phyloP scores from a whole-genome alignment of 2,888 invertebrate genomes.

The Melieria crassipennis region DNA sequence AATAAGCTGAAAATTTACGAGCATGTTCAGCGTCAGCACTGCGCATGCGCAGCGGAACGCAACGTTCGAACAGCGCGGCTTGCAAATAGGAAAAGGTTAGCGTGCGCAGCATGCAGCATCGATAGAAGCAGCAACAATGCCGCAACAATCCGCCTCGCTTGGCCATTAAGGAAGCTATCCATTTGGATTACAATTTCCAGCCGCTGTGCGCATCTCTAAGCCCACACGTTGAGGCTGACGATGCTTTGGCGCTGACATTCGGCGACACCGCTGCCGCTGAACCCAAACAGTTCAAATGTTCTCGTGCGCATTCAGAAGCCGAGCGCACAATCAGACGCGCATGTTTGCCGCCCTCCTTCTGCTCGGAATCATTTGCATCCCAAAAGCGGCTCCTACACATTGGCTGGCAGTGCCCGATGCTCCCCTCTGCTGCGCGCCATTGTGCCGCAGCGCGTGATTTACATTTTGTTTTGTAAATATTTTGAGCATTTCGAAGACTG shows the following conservation, averaged over 20 bases:
- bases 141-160: background rate
- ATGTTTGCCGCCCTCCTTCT: too few relatives aligned
- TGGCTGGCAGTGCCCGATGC: too few relatives aligned
- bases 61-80: too few relatives aligned
- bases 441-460: slow-evolving; percentile 17
- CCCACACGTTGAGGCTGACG: slow-evolving; percentile 22
- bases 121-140: too few relatives aligned
- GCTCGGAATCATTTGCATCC: too few relatives aligned
- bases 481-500: slow-evolving; percentile 29
- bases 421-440: background rate
- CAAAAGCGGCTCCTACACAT: too few relatives aligned
- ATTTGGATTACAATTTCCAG: slow-evolving; percentile 36
- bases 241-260: slow-evolving; percentile 23
- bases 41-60: background rate
- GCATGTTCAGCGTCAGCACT: slow-evolving; percentile 25
- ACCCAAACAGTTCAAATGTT: too few relatives aligned
- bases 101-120: too few relatives aligned
- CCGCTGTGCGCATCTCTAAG: slow-evolving; percentile 13
- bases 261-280: background rate
- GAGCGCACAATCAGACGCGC: too few relatives aligned
- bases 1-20: slow-evolving; percentile 65
- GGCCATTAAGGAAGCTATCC: slow-evolving; percentile 44
- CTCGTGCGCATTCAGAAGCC: too few relatives aligned
- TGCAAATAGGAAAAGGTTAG: too few relatives aligned
- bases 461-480: slow-evolving; percentile 36